Base-by-base conservation (phyloP, 2,797 vertebrate species). In the Tauraco hartlaubi region DNA sequence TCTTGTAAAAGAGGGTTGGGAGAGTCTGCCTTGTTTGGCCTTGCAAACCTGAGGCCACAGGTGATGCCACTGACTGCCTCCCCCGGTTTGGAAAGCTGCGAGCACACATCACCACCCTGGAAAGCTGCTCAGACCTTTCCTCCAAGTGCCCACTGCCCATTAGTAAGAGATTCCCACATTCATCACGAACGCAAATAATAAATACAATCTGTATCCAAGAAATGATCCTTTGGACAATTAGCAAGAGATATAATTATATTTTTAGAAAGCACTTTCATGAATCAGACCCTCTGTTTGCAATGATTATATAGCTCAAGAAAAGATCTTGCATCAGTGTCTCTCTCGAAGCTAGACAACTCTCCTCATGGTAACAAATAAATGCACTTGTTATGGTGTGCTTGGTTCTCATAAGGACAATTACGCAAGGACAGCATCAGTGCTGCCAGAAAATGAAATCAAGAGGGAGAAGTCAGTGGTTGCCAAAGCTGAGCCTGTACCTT, bases 371-470 rank as follows among this genome's bases (percentile, higher is more conserved):
- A 67, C 88, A 78, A 87, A 90, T 39, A 81, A 82, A 88, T 17
- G 71, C 63, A 22, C 94, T 92, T 82, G 66, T 74, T 84, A 1
- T 16, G 80, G 69, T 88, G 87, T 15, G 26, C 90, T 88, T 79
- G 85, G 59, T 92, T 84, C 94, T 96, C 80, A 14, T 87, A 93
- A 95, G 90, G 94, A 94, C 91, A 88, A 88, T 95, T 94, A 92
- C 28, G 2, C 92, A 95, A 94, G 96, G 91, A 67, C 90, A 93
- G 82, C 71, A 54, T 67, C 88, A 43, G 43, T 3, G 69, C 90
- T 96, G 85, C 95, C 91, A 88, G 94, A 90, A 94, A 96, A 95
- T 58, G 85, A 95, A 95, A 92, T 96, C 88, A 87, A 84, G 95
- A 66, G 62, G 55, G 52, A 77, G 79, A 16, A 90, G 82, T 37